phyloP scores from a whole-genome alignment of 2,797 vertebrate species.

The Enteromius afrohamiltoni region DNA sequence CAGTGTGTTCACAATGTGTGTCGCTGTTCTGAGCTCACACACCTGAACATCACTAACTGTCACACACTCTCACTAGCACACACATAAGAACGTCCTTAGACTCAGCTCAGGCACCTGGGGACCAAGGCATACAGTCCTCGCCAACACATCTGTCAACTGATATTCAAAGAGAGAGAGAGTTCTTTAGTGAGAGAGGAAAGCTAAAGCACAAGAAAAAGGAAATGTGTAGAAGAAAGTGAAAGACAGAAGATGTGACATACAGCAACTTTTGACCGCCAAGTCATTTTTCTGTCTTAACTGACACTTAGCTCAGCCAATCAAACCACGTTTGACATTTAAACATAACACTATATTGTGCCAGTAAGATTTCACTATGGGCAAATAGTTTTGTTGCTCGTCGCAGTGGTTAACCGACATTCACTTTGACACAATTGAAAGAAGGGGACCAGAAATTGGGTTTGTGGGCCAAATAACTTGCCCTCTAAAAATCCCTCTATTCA shows the following conservation, averaged over 20 bases:
- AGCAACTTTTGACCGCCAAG: background rate
- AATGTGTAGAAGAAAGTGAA: background rate
- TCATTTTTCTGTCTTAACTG: background rate
- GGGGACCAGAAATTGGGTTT: background rate
- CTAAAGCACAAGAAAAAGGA: background rate
- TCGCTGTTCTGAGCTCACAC: constrained; percentile 67
- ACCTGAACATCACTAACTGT: constrained; percentile 85
- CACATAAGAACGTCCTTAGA: constrained; percentile 78
- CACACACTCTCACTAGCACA: constrained; percentile 54
- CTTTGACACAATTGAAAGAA: constrained; percentile 1
- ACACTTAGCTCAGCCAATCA: background rate
- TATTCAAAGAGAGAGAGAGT: constrained; percentile 27
- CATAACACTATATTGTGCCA: background rate
- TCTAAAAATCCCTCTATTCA: background rate
- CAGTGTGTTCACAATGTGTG: constrained; percentile 54
- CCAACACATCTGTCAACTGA: constrained; percentile 78
- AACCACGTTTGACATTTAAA: background rate
- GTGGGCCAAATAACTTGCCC: background rate
- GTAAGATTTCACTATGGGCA: background rate
- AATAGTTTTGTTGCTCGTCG: background rate
- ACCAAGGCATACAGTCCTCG: constrained; percentile 78
- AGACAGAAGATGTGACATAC: background rate
- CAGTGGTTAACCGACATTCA: background rate
- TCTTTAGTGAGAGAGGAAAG: constrained; percentile 47
- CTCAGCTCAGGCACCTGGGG: constrained; percentile 80